These are phyloP conservation scores for Accipiter cooperii DNA, from an alignment of 2,113 vertebrate genomes.

Conservation along the genomic window DNA sequence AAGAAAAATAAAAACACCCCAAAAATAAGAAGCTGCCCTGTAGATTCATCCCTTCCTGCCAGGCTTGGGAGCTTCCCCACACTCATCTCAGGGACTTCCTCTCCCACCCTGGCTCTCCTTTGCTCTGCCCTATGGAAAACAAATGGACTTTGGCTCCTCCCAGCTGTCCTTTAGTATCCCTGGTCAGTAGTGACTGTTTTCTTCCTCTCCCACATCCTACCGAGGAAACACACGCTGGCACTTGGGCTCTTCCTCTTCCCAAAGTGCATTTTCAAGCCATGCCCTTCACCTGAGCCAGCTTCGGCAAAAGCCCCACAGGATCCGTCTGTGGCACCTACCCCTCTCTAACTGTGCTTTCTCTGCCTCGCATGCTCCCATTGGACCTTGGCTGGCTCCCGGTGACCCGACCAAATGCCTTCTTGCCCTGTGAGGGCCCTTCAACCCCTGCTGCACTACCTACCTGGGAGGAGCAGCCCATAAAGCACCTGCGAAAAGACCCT, in stretches of 20 bases:
- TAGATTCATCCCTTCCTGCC: not conserved
- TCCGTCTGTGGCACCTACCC: rapidly evolving
- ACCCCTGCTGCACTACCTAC: not conserved
- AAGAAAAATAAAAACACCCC: not conserved
- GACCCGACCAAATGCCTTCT: not conserved
- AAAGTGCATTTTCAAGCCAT: rapidly evolving
- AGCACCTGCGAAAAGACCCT: not conserved
- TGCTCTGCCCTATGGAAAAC: not conserved
- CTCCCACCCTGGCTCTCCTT: not conserved
- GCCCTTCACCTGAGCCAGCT: not conserved
- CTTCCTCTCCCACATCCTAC: not conserved
- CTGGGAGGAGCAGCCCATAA: not conserved
- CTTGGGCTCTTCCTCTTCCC: not conserved
- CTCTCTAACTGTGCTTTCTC: not conserved
- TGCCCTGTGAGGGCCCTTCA: rapidly evolving
- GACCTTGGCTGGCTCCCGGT: not conserved
- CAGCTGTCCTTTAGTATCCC: not conserved
- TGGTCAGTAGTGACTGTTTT: rapidly evolving
- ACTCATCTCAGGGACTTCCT: not conserved
- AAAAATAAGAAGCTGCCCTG: not conserved
- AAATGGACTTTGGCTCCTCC: not conserved
- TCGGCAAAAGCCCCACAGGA: rapidly evolving
- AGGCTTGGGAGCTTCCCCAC: not conserved
- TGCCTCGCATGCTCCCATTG: rapidly evolving
- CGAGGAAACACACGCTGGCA: rapidly evolving